Evolutionary conservation across 2,113 vertebrate genomes (phyloP).

Genomic region (Rattus rattus): DNA sequence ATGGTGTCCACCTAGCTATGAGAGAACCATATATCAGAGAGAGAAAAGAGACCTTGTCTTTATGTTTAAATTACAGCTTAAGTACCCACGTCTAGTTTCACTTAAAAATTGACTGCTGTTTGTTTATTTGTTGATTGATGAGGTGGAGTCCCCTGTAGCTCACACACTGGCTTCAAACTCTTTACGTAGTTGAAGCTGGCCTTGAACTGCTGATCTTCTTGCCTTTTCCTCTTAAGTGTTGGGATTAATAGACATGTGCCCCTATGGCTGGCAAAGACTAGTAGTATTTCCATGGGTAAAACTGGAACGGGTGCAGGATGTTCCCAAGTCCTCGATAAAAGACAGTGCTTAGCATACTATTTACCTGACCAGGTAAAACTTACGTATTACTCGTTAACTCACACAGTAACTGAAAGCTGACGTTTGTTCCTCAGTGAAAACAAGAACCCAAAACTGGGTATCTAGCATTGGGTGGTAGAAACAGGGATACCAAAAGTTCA

Average conservation of each 20-base stretch:
- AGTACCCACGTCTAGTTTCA: neutral
- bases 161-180: neutral
- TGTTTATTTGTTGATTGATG: neutral
- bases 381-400: neutral
- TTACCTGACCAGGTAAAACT: neutral
- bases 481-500: neutral
- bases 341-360: neutral
- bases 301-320: neutral
- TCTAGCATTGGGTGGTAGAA: no score
- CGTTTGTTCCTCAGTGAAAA: slow-evolving; percentile 18
- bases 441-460: neutral
- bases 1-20: neutral
- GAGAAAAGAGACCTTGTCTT: neutral
- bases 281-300: neutral
- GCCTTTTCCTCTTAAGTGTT: neutral
- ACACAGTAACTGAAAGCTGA: slow-evolving; percentile 1
- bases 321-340: neutral
- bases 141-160: neutral
- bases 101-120: neutral
- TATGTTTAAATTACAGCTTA: neutral
- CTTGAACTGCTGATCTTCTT: neutral
- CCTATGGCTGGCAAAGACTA: neutral
- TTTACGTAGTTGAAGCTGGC: neutral
- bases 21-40: neutral
- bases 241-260: neutral